phyloP scores from a whole-genome alignment of 1,140 invertebrate genomes.

The Heliconius hewitsoni region DNA sequence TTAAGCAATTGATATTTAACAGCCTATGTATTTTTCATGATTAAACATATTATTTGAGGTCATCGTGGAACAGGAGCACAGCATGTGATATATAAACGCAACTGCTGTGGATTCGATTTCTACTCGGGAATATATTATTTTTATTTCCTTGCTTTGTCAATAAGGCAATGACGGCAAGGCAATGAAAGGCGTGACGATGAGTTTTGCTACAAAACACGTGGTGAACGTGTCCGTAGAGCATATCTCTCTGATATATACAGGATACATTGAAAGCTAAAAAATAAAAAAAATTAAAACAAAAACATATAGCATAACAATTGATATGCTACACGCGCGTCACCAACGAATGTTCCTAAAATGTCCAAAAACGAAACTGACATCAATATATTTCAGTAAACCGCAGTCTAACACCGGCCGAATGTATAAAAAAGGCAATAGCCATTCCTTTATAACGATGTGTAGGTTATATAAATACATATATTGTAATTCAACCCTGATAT shows the following conservation, averaged over 20 bases:
- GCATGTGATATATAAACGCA: no score
- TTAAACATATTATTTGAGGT: no score
- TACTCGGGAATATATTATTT: no score
- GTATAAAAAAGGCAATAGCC: conserved; percentile 38
- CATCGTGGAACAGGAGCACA: no score
- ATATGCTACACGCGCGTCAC: background rate
- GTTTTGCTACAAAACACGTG: no score
- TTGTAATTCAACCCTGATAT: background rate
- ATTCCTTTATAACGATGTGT: conserved; percentile 31
- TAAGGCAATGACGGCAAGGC: no score
- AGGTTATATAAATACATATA: conserved; percentile 15
- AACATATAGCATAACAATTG: background rate
- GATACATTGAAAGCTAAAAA: no score
- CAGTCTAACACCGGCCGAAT: conserved; percentile 30
- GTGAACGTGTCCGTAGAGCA: no score
- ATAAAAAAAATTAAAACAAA: background rate
- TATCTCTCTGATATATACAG: no score
- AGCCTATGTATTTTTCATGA: background rate
- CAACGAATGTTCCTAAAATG: background rate
- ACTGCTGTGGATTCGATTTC: no score
- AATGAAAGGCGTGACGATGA: no score
- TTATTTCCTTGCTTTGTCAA: no score
- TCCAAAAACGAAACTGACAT: background rate
- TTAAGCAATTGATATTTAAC: background rate
- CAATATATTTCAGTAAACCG: conserved; percentile 25